These are phyloP conservation scores for Timandra comae DNA, from an alignment of 2,888 invertebrate genomes.

Conservation along the genomic window DNA sequence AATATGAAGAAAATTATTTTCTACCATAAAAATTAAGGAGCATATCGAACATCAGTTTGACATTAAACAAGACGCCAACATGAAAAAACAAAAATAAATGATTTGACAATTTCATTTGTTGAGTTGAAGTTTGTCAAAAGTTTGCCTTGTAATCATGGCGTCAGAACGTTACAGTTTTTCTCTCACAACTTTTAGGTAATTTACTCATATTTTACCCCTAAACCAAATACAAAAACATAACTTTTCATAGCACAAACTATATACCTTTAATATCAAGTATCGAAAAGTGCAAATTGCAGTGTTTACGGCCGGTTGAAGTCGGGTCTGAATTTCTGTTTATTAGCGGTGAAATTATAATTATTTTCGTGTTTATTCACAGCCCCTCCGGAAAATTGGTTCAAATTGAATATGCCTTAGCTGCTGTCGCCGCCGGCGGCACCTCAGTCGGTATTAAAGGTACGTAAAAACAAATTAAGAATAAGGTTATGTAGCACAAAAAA, in stretches of 20 bases:
- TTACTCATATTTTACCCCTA: no score
- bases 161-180: conserved; percentile 98
- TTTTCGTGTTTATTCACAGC: conserved; percentile 75
- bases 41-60: conserved; percentile 3
- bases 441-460: conserved; percentile 98
- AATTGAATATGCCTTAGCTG: conserved; percentile 99
- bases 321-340: conserved; percentile 12
- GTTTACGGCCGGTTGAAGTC: conserved; percentile 3
- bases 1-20: background rate
- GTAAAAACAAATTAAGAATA: conserved; percentile 11
- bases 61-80: conserved; percentile 27
- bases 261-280: no score
- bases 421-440: conserved; percentile 98
- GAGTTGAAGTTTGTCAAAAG: conserved; percentile 11
- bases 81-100: conserved; percentile 30
- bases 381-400: conserved; percentile 99
- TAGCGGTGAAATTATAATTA: conserved; percentile 14
- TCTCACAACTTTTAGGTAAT: conserved; percentile 83
- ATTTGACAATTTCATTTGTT: conserved; percentile 34
- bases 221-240: no score
- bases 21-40: background rate
- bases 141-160: conserved; percentile 87
- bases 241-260: no score
- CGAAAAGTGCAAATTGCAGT: no score
- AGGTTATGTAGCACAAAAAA: conserved; percentile 44